These are phyloP conservation scores for Malurus splendens DNA, from an alignment of 2,797 vertebrate species.

Conservation along the genomic window DNA sequence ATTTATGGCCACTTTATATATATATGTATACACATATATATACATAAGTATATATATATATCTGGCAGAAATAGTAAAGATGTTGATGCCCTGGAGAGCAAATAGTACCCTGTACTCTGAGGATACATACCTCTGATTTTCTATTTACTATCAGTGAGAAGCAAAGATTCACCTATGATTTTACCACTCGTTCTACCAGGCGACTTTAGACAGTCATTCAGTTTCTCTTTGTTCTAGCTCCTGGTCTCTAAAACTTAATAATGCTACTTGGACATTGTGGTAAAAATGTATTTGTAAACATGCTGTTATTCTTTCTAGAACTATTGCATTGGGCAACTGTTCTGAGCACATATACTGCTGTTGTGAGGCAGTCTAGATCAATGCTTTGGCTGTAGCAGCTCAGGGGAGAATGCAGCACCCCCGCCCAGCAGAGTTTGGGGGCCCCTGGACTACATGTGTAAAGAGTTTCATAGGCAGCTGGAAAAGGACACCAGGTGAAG, in stretches of 20 bases:
- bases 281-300: neutral
- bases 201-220: neutral
- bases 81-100: neutral
- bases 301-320: neutral
- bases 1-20: neutral
- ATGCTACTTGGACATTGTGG: neutral
- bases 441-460: neutral
- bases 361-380: neutral
- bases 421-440: neutral
- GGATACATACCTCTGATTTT: neutral
- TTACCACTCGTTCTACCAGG: neutral
- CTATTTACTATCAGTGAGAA: neutral
- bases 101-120: neutral
- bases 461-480: neutral
- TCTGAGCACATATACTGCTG: accelerated
- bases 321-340: neutral
- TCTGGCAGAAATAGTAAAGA: neutral
- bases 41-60: neutral
- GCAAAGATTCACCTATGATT: neutral
- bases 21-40: neutral
- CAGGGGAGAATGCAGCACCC: neutral
- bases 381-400: neutral
- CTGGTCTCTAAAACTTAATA: neutral
- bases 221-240: neutral
- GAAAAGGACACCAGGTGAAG: neutral